Base-by-base conservation (phyloP, 2,888 invertebrate species). In the Pterostichus niger region DNA sequence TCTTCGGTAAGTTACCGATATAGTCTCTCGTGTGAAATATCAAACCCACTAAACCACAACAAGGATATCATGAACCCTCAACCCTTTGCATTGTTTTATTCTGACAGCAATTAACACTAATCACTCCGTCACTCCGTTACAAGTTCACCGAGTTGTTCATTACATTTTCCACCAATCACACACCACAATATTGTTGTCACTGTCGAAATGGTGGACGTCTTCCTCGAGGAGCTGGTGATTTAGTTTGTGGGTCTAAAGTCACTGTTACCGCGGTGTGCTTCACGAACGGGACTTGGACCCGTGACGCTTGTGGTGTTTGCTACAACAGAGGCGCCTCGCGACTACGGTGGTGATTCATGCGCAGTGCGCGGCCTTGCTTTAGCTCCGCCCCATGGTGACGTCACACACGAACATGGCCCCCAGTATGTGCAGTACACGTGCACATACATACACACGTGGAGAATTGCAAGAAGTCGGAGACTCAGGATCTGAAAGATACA, bases 401-500 rank as follows among this genome's bases (percentile, higher is more conserved):
- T 82, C 82, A 82, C 35, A 44, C 24, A 75, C 75, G 68, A 82
- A 82, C 81, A 82, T 82, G 82, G 82, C 82, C 56, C 59, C 82
- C 44, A 59, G 73, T 15, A 11, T 44, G 10, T 73, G 73, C 10
- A n/a, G 17, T 49, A 52, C 40, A 52, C 24, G 54, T 71, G 73
- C 7, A 56, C n/a, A 64, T 24, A 40, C 68, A 40, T 24, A 24
- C 17, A 71, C 71, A 49, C 73, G 44, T 73, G 73, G 44, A 17
- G 40, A 3, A 6, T 0, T 40, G 40, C 40, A 7, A 40, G 7
- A 35, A 6, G 35, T 3, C 35, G 40, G 1, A 9, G 9, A 40
- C 40, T 40, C 3, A 24, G 40, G 6, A 40, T 9, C 40, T 40
- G 40, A 1, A 40, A 40, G 40, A 24, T 24, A 3, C 1, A 24